Evolutionary conservation across 1,140 invertebrate genomes (phyloP).

Genomic region (Drosophila mojavensis): DNA sequence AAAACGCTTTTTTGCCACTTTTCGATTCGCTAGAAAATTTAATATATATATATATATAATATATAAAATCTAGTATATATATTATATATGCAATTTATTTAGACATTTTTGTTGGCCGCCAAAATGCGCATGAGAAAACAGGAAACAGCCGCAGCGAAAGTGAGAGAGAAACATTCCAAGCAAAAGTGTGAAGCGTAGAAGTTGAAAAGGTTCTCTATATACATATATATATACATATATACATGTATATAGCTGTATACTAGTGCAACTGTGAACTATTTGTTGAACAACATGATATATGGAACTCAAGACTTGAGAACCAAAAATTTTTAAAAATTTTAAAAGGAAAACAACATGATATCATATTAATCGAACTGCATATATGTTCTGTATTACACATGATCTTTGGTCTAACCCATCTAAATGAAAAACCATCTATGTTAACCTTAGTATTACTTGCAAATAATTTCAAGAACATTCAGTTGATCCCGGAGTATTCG

Average conservation of each 20-base stretch:
- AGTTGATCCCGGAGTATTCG: too few species aligned
- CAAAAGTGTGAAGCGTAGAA: slow-evolving; percentile 23
- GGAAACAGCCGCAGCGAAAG: slow-evolving; percentile 17
- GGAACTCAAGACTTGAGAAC: too few species aligned
- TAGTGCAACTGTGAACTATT: too few species aligned
- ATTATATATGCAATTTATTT: slow-evolving; percentile 16
- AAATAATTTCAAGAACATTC: too few species aligned
- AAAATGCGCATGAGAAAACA: slow-evolving; percentile 25
- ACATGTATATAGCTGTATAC: not conserved
- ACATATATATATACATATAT: not conserved
- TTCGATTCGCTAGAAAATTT: slow-evolving; percentile 18
- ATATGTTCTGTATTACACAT: too few species aligned
- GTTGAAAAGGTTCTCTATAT: not conserved
- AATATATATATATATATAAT: not conserved
- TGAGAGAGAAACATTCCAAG: slow-evolving; percentile 60
- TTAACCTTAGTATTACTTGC: too few species aligned
- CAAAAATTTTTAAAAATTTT: too few species aligned
- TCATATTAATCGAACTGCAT: too few species aligned
- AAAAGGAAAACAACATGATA: too few species aligned
- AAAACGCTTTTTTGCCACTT: slow-evolving; percentile 29
- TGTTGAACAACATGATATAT: too few species aligned
- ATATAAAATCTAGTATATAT: not conserved
- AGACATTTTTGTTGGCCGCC: slow-evolving; percentile 8
- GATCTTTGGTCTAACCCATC: too few species aligned
- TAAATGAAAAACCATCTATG: too few species aligned